Conservation (phyloP, 2,888 invertebrate species). For the Sinodicranocentrus sp. region DNA sequence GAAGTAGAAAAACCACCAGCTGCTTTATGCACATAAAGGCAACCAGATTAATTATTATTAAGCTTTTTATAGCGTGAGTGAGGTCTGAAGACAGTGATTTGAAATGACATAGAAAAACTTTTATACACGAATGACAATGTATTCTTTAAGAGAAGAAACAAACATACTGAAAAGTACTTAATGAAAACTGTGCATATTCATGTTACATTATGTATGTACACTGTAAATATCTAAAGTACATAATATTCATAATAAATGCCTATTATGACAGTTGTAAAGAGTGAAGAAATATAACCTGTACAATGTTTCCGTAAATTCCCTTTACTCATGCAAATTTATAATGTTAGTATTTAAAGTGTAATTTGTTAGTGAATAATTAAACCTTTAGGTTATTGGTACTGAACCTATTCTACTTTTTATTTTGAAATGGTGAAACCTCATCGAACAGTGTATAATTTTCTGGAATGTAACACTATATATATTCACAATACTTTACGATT, state of each 20-base stretch:
- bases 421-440: no score
- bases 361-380: no score
- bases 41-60: constrained; percentile 22
- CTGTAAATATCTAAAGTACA: constrained; percentile 26
- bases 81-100: constrained; percentile 55
- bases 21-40: constrained; percentile 16
- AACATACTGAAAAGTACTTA: constrained; percentile 51
- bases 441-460: no score
- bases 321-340: not conserved
- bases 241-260: constrained; percentile 3
- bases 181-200: constrained; percentile 37
- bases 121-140: constrained; percentile 52
- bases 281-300: constrained; percentile 1
- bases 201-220: constrained; percentile 15
- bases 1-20: constrained; percentile 24
- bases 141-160: constrained; percentile 21
- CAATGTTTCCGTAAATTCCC: not conserved
- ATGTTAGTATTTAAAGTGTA: constrained; percentile 3
- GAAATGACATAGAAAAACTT: constrained; percentile 53
- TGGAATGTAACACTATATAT: no score
- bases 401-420: not conserved
- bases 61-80: constrained; percentile 35
- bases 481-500: not conserved
- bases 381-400: no score
- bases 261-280: constrained; percentile 3